A percentile compares a stretch with the other conserved stretches of the same genome.
phyloP scores from a whole-genome alignment of 92 coral and sea anemone genomes.

The Epizoanthus ramosus region DNA sequence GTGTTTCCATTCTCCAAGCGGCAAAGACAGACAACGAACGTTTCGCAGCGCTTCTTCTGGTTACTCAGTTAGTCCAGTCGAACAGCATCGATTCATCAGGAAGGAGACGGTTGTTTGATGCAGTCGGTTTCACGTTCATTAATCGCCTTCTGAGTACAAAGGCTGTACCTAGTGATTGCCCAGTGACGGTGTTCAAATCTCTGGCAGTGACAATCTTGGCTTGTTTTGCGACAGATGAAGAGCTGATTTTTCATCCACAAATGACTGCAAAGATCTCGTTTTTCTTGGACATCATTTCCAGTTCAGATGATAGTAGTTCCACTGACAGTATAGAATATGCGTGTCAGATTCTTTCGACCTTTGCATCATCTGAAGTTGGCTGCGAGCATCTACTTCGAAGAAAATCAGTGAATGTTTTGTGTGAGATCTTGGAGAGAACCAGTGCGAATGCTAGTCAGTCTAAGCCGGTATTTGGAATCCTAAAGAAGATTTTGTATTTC shows the following conservation, averaged over 20 bases:
- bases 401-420: constrained; percentile 45
- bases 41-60: constrained; percentile 81
- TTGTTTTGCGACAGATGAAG: constrained; percentile 85
- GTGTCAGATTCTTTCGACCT: constrained; percentile 64
- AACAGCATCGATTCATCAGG: constrained; percentile 58
- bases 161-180: constrained; percentile 71
- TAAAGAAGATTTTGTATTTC: constrained; percentile 61
- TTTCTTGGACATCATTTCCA: constrained; percentile 54
- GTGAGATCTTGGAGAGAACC: constrained; percentile 39
- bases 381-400: constrained; percentile 54
- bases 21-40: constrained; percentile 90
- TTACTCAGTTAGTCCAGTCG: constrained; percentile 79
- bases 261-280: constrained; percentile 69
- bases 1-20: constrained; percentile 64
- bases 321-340: constrained; percentile 51
- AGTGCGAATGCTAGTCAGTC: not conserved
- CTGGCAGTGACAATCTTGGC: constrained; percentile 83
- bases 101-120: constrained; percentile 70
- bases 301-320: constrained; percentile 11
- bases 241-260: constrained; percentile 71
- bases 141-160: constrained; percentile 73
- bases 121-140: constrained; percentile 83
- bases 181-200: constrained; percentile 65
- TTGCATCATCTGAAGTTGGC: constrained; percentile 64
- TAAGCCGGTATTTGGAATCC: constrained; percentile 48